Evolutionary conservation across 2,888 invertebrate species (phyloP), one percentile per base, ranked within the genome.

Genomic region (Dryocosmus kuriphilus): DNA sequence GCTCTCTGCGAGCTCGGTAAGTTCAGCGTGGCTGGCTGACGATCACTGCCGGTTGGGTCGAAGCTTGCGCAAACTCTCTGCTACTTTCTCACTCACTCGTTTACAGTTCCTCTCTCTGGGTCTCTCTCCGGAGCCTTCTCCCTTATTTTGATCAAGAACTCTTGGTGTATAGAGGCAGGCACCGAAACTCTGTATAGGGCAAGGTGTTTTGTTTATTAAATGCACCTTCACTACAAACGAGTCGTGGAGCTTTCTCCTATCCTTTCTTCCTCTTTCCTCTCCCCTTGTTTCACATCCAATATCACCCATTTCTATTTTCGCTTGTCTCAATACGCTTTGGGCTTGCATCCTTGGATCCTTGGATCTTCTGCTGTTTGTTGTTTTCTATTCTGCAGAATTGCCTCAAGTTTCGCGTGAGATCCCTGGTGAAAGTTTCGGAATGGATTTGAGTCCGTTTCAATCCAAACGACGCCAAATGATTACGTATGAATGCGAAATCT

Each of bases 31-130:
- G 85, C 82, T 86, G 85, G 88, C 87, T 85, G 82, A 82, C 86
- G 86, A 88, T 84, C 86, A 85, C 86, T 78, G 79, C 82, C 82
- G 83, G 85, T 82, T 83, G 88, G 89, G 89, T 88, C 88, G 90
- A 90, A 89, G 85, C 87, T 89, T 87, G 90, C 90, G 90, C 90
- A 90, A 89, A 86, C 89, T 89, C 89, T 79, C 85, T 85, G 79
- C 76, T 78, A 79, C 79, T 77, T 79, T 80, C 76, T 62, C 71
- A 51, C 82, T 77, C 79, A 75, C 82, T 75, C 82, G 73, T 75
- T 75, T 77, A 46, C 63, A 60, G 71, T 38, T 41, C 9, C 83
- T 81, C 83, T 80, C 79, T 81, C 84, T 83, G 85, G 82, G 80
- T 83, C 81, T 74, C 77, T 80, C 83, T 82, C 83, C 57, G 55